These are phyloP conservation scores for Pterocles orientalis DNA, from an alignment of 2,113 vertebrate genomes.

Conservation along the genomic window DNA sequence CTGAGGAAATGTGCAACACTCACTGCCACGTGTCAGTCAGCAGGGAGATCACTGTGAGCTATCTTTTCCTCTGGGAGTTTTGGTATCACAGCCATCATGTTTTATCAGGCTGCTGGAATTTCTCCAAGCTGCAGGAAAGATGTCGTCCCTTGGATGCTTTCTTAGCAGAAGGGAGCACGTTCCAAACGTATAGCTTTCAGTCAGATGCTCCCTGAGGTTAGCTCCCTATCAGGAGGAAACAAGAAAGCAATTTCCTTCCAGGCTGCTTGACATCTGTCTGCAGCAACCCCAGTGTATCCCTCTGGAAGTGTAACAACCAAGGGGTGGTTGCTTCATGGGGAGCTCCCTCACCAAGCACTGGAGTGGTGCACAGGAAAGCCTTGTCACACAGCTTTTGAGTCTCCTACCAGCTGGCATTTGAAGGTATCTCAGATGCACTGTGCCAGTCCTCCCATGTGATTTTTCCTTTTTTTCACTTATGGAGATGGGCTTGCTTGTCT, in stretches of 20 bases:
- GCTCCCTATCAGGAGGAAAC: neutral
- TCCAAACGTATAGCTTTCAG: neutral
- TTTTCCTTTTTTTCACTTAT: neutral
- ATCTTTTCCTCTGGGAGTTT: neutral
- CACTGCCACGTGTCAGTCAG: neutral
- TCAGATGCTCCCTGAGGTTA: neutral
- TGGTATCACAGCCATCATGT: neutral
- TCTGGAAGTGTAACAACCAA: neutral
- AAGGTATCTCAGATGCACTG: neutral
- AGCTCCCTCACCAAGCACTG: neutral
- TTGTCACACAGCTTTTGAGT: accelerated
- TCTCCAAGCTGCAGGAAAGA: neutral
- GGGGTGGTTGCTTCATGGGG: neutral
- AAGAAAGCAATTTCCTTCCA: neutral
- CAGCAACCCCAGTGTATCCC: neutral
- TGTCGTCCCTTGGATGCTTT: neutral
- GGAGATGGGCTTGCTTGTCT: neutral
- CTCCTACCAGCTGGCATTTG: neutral
- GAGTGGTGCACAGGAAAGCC: neutral
- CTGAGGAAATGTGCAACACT: neutral
- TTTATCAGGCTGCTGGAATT: neutral
- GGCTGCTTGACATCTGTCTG: neutral
- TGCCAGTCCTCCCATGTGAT: neutral
- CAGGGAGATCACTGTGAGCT: neutral
- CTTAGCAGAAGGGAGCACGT: neutral